phyloP scores from a whole-genome alignment of 2,797 vertebrate genomes.

The Mormyrops boulengeri region DNA sequence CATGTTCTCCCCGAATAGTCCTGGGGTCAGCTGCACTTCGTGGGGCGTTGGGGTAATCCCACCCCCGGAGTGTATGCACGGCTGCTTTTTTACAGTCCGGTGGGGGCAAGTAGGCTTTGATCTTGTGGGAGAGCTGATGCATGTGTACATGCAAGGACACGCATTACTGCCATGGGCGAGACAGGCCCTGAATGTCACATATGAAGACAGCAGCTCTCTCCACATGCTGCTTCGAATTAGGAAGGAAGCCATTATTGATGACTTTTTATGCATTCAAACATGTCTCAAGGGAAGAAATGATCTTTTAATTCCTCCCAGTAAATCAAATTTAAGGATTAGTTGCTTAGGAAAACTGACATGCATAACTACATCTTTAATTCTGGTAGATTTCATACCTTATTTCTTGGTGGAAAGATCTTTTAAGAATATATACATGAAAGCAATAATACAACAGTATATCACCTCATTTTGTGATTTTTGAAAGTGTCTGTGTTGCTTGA shows the following conservation, averaged over 20 bases:
- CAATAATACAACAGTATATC: background rate
- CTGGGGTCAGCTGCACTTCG: background rate
- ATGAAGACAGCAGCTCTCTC: background rate
- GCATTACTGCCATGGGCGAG: background rate
- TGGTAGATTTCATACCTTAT: background rate
- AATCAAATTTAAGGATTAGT: background rate
- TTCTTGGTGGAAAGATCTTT: background rate
- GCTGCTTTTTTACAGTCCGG: background rate
- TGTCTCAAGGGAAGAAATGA: background rate
- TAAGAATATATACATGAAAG: background rate
- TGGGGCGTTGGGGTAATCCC: background rate
- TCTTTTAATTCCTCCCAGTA: background rate
- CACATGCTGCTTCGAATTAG: background rate
- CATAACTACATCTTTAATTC: background rate
- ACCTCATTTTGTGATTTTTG: background rate
- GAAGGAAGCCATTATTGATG: background rate
- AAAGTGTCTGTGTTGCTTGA: background rate
- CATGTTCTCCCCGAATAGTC: background rate
- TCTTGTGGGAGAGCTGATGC: background rate
- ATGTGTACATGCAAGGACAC: background rate
- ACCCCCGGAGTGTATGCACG: background rate
- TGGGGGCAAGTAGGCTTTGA: background rate
- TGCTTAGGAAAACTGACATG: background rate
- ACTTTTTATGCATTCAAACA: background rate
- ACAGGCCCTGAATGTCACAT: background rate